Conservation (phyloP, 2,888 invertebrate genomes). For the Mesorhabditis belari region DNA sequence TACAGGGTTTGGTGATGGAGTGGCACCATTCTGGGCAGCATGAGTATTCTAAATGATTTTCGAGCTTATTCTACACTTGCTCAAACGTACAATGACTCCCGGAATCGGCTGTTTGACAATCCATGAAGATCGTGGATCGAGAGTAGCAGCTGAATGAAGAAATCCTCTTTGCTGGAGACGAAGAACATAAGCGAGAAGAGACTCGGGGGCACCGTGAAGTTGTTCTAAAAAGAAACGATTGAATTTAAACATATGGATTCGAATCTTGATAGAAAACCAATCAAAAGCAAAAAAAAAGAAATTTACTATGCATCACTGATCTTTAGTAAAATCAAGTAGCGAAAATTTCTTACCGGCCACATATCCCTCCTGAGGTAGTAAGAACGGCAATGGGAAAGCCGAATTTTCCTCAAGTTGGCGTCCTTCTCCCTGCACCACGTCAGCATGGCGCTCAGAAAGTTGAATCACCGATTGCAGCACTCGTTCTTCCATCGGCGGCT, state of each 20-base stretch:
- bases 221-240: constrained; percentile 13
- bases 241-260: not conserved
- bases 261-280: not conserved
- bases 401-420: constrained; percentile 77
- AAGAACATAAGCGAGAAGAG: constrained; percentile 20
- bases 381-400: constrained; percentile 74
- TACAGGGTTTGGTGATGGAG: too few relatives aligned
- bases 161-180: constrained; percentile 9
- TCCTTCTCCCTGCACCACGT: constrained; percentile 68
- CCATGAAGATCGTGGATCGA: not conserved
- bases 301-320: too few relatives aligned
- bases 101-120: constrained; percentile 1
- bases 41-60: not conserved
- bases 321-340: not conserved
- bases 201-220: constrained; percentile 19
- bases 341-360: constrained; percentile 57
- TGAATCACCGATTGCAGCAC: constrained; percentile 60
- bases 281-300: too few relatives aligned
- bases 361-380: constrained; percentile 94
- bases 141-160: not conserved
- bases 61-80: not conserved
- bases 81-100: not conserved
- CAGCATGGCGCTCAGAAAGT: constrained; percentile 62
- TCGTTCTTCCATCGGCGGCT: constrained; percentile 60
- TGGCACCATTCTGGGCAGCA: not conserved